These are phyloP conservation scores for Australoheros facetus DNA, from an alignment of 2,797 vertebrate species.

Conservation along the genomic window DNA sequence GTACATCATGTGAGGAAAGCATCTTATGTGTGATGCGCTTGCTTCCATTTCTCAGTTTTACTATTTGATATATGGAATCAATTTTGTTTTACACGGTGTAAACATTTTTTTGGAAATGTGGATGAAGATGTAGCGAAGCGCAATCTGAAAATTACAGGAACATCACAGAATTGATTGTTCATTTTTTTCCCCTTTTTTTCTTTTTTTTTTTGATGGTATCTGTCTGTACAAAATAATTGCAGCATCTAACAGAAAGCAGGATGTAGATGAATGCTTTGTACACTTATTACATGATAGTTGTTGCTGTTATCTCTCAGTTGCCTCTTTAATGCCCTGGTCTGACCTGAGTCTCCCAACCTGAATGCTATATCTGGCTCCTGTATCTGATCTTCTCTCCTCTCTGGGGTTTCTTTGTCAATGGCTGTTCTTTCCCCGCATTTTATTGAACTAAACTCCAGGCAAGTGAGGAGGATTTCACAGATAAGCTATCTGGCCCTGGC, in stretches of 20 bases:
- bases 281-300: not conserved
- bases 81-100: fast-evolving
- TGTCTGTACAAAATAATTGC: not conserved
- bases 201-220: not conserved
- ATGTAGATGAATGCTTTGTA: not conserved
- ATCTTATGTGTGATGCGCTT: not conserved
- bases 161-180: not conserved
- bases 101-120: not conserved
- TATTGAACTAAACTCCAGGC: conserved; percentile 63
- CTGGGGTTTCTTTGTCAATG: conserved; percentile 48
- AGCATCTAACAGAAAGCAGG: not conserved
- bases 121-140: not conserved
- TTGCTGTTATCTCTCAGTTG: not conserved
- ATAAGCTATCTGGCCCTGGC: conserved; percentile 64
- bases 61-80: not conserved
- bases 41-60: not conserved
- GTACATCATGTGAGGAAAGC: not conserved
- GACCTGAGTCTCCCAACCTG: conserved; percentile 27
- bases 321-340: conserved; percentile 30
- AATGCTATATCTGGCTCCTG: conserved; percentile 33
- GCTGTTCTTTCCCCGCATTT: conserved; percentile 48
- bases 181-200: not conserved
- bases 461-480: conserved; percentile 58
- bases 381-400: conserved; percentile 48
- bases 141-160: not conserved